Evolutionary conservation across 1,140 invertebrate species (phyloP), one percentile per base, ranked within the genome.

Genomic region (Vollenhovia emeryi): DNA sequence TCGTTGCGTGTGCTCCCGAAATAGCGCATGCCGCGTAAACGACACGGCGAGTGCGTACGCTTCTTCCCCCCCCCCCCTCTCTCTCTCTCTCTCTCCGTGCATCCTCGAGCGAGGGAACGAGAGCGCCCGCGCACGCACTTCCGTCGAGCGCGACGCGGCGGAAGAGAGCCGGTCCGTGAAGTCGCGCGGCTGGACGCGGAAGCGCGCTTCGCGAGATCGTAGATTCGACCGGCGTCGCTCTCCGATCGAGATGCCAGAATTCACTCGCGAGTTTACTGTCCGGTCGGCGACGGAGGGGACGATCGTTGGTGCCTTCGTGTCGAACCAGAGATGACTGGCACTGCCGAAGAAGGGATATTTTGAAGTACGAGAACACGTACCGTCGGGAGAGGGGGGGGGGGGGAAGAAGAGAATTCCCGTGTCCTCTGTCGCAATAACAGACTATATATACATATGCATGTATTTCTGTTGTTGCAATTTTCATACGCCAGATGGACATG

Each of bases 1-100:
- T 43, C 36, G 40, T 80, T 71, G 50, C 78, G 78, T 80, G 78
- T 80, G 43, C 52, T 71, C 78, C 78, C 36, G 78, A 71, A 82
- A 82, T 82, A 82, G 78, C 78, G 50, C 52, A 50, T 40, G 36
- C 48, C 33, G 62, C 62, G 76, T 40, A 52, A 71, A 80, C 50
- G 45, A 71, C 40, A 57, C 78, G 24, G 18, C 57, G 57, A 66
- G 40, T 40, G 43, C 43, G 43, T 50, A 66, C 24, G 27, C 78
- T 82, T 69, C 33, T 69, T 71, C 48, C 48, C 43, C 21, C 33
- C 30, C 21, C 55, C 33, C 36, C 18, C n/a, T n/a, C n/a, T n/a
- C n/a, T n/a, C n/a, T n/a, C n/a, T n/a, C n/a, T n/a, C n/a, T n/a
- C n/a, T n/a, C n/a, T n/a, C n/a, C n/a, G n/a, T 40, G 18, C 21